These are phyloP conservation scores for Hippolais icterina DNA, from an alignment of 2,113 vertebrate genomes.

Conservation along the genomic window DNA sequence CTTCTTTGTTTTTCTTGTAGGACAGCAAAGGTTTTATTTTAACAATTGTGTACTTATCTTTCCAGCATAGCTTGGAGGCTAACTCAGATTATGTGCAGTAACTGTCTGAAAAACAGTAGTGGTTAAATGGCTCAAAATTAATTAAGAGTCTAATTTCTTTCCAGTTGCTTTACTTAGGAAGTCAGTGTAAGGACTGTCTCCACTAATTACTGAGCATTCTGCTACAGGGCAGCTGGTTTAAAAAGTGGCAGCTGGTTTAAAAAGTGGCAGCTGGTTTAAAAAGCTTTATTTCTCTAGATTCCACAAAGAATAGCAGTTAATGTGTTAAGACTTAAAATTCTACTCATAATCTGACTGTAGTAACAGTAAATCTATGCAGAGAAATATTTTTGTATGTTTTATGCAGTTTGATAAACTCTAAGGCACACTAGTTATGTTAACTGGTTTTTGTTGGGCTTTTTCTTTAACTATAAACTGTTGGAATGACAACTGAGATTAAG, in stretches of 20 bases:
- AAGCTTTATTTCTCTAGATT: constrained; percentile 4
- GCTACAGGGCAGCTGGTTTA: not conserved
- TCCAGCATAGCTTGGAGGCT: not conserved
- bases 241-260: no score
- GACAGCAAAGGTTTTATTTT: not conserved
- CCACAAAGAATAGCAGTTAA: not conserved
- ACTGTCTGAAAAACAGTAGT: not conserved
- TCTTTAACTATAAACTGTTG: not conserved
- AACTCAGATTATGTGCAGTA: not conserved
- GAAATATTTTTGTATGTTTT: constrained; percentile 68
- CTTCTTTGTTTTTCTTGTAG: not conserved
- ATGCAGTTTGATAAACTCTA: constrained; percentile 44
- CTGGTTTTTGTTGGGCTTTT: not conserved
- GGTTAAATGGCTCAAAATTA: not conserved
- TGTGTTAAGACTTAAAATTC: not conserved
- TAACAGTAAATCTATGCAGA: constrained; percentile 48
- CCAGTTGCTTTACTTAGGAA: not conserved
- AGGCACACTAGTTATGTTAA: not conserved
- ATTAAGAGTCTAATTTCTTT: not conserved
- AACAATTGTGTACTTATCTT: not conserved
- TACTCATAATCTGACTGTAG: not conserved
- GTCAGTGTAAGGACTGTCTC: not conserved
- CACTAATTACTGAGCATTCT: not conserved
- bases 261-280: not conserved
- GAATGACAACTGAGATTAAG: not conserved